Conservation (phyloP, 1,140 invertebrate species). For the Camponotus floridanus region DNA sequence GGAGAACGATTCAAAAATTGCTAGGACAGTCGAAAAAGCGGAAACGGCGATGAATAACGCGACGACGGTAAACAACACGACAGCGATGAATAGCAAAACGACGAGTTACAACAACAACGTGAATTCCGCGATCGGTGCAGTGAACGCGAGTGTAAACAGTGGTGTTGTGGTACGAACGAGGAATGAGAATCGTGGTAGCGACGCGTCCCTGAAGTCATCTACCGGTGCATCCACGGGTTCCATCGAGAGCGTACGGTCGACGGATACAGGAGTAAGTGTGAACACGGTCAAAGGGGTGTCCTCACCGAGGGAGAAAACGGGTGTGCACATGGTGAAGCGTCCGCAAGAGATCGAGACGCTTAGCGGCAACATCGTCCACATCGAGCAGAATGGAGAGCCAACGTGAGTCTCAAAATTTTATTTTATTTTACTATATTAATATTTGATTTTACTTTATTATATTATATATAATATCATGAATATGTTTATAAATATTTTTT, state of each 20-base stretch:
- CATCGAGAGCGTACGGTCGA: conserved; percentile 79
- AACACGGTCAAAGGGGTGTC: conserved; percentile 83
- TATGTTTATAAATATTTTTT: background rate
- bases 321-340: conserved; percentile 80
- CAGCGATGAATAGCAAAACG: background rate
- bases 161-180: conserved; percentile 56
- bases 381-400: conserved; percentile 82
- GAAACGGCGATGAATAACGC: background rate
- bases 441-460: background rate
- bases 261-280: conserved; percentile 84
- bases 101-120: conserved; percentile 47
- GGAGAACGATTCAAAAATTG: conserved; percentile 46
- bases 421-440: background rate
- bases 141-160: conserved; percentile 70
- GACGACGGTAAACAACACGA: background rate
- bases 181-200: conserved; percentile 76
- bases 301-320: conserved; percentile 82
- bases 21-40: background rate
- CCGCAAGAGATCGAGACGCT: conserved; percentile 84
- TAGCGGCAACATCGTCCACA: conserved; percentile 82
- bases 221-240: conserved; percentile 79
- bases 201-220: conserved; percentile 79
- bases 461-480: no score
- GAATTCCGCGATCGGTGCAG: conserved; percentile 41
- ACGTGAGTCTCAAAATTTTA: conserved; percentile 77